These are phyloP conservation scores for Lerista edwardsae DNA, from an alignment of 2,797 vertebrate species.

Conservation along the genomic window DNA sequence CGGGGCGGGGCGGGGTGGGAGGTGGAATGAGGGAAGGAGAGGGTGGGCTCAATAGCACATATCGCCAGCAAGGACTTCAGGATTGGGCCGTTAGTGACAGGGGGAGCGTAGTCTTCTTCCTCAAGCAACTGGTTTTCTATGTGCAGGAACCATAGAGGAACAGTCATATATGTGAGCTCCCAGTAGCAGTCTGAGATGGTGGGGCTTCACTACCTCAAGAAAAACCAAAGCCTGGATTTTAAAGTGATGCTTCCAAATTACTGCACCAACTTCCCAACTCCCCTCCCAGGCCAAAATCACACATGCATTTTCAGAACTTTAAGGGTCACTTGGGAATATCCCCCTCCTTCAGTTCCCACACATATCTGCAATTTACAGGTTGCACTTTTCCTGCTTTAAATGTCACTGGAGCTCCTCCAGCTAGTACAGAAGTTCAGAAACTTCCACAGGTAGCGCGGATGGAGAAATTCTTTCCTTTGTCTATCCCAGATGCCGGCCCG, in stretches of 20 bases:
- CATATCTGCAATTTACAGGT: not conserved
- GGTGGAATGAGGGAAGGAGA: too few relatives aligned
- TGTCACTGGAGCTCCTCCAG: not conserved
- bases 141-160: too few relatives aligned
- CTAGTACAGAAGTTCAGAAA: not conserved
- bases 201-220: not conserved
- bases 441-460: too few relatives aligned
- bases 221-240: not conserved
- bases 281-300: too few relatives aligned
- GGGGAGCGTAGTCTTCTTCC: too few relatives aligned
- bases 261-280: not conserved
- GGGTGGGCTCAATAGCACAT: too few relatives aligned
- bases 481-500: not conserved
- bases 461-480: not conserved
- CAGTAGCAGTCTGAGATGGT: not conserved
- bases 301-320: not conserved
- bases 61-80: too few relatives aligned
- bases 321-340: not conserved
- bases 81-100: too few relatives aligned
- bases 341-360: too few relatives aligned
- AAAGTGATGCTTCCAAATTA: not conserved
- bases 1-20: too few relatives aligned
- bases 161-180: too few relatives aligned
- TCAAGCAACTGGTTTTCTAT: too few relatives aligned
- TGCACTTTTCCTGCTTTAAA: not conserved